phyloP scores from a whole-genome alignment of 1,140 invertebrate species.

The Penaeus indicus region DNA sequence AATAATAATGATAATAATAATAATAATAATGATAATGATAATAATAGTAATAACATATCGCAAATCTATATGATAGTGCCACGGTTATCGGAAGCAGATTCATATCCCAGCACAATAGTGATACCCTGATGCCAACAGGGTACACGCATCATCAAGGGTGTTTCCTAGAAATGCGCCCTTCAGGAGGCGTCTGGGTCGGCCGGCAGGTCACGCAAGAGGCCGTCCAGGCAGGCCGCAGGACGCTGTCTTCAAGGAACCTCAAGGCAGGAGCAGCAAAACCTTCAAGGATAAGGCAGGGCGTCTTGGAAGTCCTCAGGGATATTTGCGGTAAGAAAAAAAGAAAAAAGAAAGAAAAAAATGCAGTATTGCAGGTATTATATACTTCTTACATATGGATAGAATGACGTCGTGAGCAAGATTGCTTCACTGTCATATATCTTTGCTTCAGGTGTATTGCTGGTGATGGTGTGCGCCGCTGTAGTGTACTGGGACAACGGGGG shows the following conservation, averaged over 20 bases:
- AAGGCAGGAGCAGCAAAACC: not conserved
- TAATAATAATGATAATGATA: no score
- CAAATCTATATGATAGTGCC: no score
- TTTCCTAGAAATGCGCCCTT: conserved; percentile 78
- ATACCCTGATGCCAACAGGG: conserved; percentile 67
- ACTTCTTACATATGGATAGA: no score
- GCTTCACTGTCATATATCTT: not conserved
- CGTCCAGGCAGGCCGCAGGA: conserved; percentile 70
- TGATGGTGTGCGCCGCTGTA: conserved; percentile 78
- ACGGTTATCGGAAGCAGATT: no score
- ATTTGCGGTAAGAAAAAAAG: conserved; percentile 67
- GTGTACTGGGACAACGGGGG: conserved; percentile 76
- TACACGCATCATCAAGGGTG: conserved; percentile 84
- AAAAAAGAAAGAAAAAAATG: no score
- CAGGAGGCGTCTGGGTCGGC: conserved; percentile 77
- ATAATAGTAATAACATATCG: no score
- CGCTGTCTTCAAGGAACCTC: conserved; percentile 47
- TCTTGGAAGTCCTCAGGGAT: conserved; percentile 73
- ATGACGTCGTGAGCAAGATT: no score
- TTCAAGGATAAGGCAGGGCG: conserved; percentile 7
- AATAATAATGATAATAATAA: no score
- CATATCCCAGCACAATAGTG: not conserved
- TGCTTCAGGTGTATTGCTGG: conserved; percentile 77
- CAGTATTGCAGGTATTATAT: no score
- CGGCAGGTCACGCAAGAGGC: conserved; percentile 72